Evolutionary conservation across 2,113 vertebrate genomes (phyloP).

Genomic region (Aix galericulata): DNA sequence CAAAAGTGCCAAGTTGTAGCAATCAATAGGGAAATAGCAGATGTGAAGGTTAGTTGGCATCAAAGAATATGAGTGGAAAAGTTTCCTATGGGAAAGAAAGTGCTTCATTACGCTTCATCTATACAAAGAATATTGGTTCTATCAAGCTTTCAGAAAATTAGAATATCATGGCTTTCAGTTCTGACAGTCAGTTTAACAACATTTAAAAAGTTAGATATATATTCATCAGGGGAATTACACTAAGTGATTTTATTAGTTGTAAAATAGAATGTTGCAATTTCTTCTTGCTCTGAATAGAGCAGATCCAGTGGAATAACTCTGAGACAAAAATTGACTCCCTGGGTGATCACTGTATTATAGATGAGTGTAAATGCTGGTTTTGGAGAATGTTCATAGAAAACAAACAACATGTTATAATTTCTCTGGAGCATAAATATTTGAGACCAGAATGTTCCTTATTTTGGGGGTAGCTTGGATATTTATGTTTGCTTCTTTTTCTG

Average conservation of each 20-base stretch:
- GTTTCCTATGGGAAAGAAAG: slow-evolving; percentile 78
- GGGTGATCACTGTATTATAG: slow-evolving; percentile 5
- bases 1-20: slow-evolving; percentile 71
- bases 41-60: slow-evolving; percentile 78
- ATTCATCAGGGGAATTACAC: slow-evolving; percentile 19
- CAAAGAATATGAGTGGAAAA: slow-evolving; percentile 67
- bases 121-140: slow-evolving; percentile 62
- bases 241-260: slow-evolving; percentile 59
- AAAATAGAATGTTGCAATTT: slow-evolving; percentile 12
- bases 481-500: background rate
- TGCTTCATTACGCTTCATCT: slow-evolving; percentile 71
- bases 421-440: background rate
- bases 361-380: slow-evolving; percentile 20
- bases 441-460: background rate
- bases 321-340: slow-evolving; percentile 33
- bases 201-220: slow-evolving; percentile 64
- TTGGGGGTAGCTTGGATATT: background rate
- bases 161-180: slow-evolving; percentile 65
- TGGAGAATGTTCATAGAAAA: slow-evolving; percentile 27
- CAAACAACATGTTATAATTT: background rate
- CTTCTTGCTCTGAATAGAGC: slow-evolving; percentile 50
- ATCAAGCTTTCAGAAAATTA: slow-evolving; percentile 75
- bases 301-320: slow-evolving; percentile 18
- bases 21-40: slow-evolving; percentile 75
- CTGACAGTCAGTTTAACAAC: slow-evolving; percentile 66